phyloP scores from a whole-genome alignment of 2,797 vertebrate genomes.

The Scarus forsteni region DNA sequence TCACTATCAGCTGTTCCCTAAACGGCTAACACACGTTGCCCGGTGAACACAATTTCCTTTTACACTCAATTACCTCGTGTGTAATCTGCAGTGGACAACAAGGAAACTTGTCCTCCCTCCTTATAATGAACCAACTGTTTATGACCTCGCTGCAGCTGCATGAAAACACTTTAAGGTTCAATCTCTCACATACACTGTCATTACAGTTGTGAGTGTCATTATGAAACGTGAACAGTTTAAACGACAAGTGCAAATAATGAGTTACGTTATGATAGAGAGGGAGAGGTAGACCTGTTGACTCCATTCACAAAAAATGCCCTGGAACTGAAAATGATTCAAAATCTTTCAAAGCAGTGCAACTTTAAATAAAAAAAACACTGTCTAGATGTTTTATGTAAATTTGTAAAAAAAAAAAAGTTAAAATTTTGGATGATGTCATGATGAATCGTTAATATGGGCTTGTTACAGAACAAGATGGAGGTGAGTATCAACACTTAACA shows the following conservation, averaged over 20 bases:
- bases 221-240: slow-evolving; percentile 2
- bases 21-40: slow-evolving; percentile 19
- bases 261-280: too few species aligned
- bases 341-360: too few species aligned
- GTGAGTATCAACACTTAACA: too few species aligned
- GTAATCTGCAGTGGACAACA: slow-evolving; percentile 18
- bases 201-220: neutral
- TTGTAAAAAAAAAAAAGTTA: too few species aligned
- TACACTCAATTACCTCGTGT: slow-evolving; percentile 4
- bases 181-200: slow-evolving; percentile 1
- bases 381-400: too few species aligned
- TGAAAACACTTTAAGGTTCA: neutral
- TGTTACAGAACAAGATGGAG: too few species aligned
- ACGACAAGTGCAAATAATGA: neutral
- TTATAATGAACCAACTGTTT: neutral
- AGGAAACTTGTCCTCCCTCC: slow-evolving; percentile 8
- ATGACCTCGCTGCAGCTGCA: neutral
- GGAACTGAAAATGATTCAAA: too few species aligned
- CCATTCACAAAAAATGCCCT: too few species aligned
- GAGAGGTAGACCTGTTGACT: too few species aligned
- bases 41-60: neutral
- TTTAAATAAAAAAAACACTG: too few species aligned
- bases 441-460: too few species aligned
- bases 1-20: slow-evolving; percentile 29
- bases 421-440: too few species aligned